Base-by-base conservation (phyloP, 2,797 vertebrate species). In the Denticeps clupeoides region DNA sequence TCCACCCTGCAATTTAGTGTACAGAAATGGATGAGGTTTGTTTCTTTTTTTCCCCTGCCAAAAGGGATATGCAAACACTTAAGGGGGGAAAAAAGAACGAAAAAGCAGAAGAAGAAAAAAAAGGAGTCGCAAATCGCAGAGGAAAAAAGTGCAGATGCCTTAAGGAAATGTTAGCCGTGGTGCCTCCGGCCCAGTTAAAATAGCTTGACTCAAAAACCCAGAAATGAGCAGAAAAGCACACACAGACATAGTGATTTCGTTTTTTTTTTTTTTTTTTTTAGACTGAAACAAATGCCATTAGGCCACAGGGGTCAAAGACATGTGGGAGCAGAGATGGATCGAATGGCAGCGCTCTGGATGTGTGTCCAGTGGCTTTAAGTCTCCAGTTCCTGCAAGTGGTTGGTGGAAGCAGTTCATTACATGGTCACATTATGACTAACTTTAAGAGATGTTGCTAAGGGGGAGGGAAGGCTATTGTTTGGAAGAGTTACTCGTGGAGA, bases 1-100 rank as follows among this genome's bases (percentile, higher is more conserved):
- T 59, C 65, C 57, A 60, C 69, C 69, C 69, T 68, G 63, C 69
- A 68, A 71, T 68, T 68, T 61, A 45, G 50, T 37, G 35, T 42
- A 58, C 53, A 57, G 55, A 68, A 63, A 50, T 63, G 47, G 57
- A 56, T 65, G 58, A 63, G 64, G 60, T 53, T 69, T 64, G 62
- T 52, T 68, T 60, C 45, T 53, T 59, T 53, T 65, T 53, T 56
- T 59, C 66, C 46, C 33, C 50, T 47, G 52, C 64, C 52, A 66
- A 60, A 65, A 58, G 51, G 56, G 62, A 59, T 48, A 57, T 57
- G 47, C 51, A 67, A 67, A 56, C 52, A 67, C 49, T 56, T 58
- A 53, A 13, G 35, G 5, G 43, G 47, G 55, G 60, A 63, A 3
- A 6, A 15, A 35, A 46, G 26, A 29, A 7, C 9, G 15, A 46